Percentiles rank a stretch among this genome's conserved stretches.
Evolutionary conservation across 2,888 invertebrate species (phyloP).

Genomic region (Mythimna impura): DNA sequence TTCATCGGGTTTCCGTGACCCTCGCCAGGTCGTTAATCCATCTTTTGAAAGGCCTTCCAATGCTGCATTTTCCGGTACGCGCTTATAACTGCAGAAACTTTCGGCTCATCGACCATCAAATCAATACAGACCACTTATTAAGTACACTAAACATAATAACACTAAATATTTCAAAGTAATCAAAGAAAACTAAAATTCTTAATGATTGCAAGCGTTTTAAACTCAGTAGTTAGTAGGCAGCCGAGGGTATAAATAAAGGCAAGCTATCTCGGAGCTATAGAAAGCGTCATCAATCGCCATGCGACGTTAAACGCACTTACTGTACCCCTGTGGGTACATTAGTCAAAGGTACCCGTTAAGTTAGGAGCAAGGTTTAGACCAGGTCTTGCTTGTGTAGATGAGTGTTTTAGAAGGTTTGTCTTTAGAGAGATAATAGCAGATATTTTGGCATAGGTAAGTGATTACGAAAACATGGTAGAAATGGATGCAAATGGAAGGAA

Average conservation of each 20-base stretch:
- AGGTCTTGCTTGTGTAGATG: conserved; percentile 6
- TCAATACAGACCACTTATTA: neutral
- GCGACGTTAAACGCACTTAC: conserved; percentile 55
- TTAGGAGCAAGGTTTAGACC: conserved; percentile 12
- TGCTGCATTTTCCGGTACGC: too few species aligned
- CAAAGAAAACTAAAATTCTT: conserved; percentile 11
- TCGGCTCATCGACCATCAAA: neutral
- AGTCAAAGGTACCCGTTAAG: conserved; percentile 65
- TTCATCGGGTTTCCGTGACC: too few species aligned
- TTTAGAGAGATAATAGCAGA: neutral
- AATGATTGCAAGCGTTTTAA: conserved; percentile 46
- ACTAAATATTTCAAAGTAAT: conserved; percentile 7
- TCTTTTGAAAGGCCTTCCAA: too few species aligned
- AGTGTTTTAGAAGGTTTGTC: neutral
- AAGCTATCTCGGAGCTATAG: conserved; percentile 57
- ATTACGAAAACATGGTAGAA: too few species aligned
- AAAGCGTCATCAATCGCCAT: conserved; percentile 65
- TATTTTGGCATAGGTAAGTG: neutral
- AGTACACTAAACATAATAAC: neutral
- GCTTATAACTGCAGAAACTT: too few species aligned
- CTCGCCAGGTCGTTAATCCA: too few species aligned
- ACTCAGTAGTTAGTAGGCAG: conserved; percentile 48
- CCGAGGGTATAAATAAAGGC: conserved; percentile 54
- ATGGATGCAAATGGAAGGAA: neutral
- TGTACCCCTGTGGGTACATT: conserved; percentile 49